phyloP scores from a whole-genome alignment of 2,888 invertebrate species.

The Acanthosoma haemorrhoidale region DNA sequence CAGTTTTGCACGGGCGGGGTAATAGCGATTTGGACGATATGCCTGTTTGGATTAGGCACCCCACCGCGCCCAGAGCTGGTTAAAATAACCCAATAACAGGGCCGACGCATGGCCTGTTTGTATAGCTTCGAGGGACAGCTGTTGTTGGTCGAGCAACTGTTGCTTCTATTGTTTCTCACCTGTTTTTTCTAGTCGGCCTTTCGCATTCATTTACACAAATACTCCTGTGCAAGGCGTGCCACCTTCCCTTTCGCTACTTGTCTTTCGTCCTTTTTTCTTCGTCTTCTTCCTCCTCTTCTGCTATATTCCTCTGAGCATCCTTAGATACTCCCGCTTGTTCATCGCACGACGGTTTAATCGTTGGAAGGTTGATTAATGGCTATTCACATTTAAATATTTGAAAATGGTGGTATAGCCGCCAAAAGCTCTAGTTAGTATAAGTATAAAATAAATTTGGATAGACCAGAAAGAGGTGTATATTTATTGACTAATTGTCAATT shows the following conservation, averaged over 20 bases:
- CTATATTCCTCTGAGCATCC: background rate
- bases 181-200: conserved; percentile 4
- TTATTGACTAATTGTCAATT: no score
- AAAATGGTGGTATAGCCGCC: no score
- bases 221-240: no score
- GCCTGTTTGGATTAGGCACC: background rate
- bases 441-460: no score
- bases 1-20: background rate
- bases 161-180: background rate
- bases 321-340: no score
- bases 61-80: background rate
- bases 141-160: conserved; percentile 3
- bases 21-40: background rate
- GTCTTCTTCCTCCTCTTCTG: background rate
- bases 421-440: no score
- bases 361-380: no score
- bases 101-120: background rate
- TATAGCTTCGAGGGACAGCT: background rate
- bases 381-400: no score
- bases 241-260: background rate
- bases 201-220: background rate
- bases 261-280: background rate
- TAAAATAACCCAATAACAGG: background rate
- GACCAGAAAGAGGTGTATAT: no score
- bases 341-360: no score